phyloP scores from a whole-genome alignment of 2,797 vertebrate species.

The Pteropus rufus region DNA sequence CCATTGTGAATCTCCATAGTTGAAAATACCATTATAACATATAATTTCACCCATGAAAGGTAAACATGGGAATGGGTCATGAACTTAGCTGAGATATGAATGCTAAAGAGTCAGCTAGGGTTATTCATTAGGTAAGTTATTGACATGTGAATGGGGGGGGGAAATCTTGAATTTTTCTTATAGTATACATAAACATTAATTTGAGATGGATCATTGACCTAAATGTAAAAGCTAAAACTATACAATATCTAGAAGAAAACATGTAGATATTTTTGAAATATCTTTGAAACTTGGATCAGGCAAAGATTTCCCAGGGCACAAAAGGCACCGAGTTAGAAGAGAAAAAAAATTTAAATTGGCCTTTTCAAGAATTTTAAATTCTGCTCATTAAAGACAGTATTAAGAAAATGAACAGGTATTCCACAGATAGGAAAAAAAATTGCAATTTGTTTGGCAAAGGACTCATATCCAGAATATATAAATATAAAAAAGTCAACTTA shows the following conservation, averaged over 20 bases:
- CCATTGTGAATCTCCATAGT: background rate
- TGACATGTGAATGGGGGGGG: background rate
- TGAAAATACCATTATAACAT: background rate
- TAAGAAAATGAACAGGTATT: background rate
- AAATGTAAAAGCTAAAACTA: background rate
- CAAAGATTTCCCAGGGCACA: background rate
- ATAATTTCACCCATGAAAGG: constrained; percentile 18
- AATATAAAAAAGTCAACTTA: background rate
- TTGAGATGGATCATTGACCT: background rate
- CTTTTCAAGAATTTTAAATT: constrained; percentile 1
- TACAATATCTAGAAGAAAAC: background rate
- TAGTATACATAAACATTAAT: background rate
- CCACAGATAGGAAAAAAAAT: background rate
- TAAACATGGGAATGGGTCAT: background rate
- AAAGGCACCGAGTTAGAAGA: background rate
- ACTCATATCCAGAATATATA: background rate
- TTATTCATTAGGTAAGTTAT: background rate
- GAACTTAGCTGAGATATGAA: background rate
- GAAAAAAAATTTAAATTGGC: background rate
- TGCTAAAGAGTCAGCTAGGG: background rate
- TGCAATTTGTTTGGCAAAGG: background rate
- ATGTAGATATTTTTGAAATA: background rate
- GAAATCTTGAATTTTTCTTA: background rate
- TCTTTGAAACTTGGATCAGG: background rate
- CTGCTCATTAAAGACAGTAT: background rate